Evolutionary conservation across 1,140 invertebrate species (phyloP), one percentile per base, ranked within the genome.

Genomic region (Drosophila prosaltans): DNA sequence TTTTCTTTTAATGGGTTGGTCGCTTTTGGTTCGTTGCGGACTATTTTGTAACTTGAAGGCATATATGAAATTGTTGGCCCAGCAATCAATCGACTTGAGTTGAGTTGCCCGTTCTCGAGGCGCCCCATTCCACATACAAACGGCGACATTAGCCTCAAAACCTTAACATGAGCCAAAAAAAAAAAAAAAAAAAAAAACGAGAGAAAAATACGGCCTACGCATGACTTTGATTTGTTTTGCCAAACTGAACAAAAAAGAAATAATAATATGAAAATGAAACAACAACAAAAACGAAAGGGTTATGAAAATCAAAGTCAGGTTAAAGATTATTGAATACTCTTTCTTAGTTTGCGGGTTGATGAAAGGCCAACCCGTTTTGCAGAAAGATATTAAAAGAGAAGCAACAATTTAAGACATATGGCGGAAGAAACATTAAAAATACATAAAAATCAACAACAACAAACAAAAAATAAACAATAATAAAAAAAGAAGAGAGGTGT

Each of bases 91-190:
- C 45, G 45, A 51, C 2, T 51, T 51, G 45, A 51, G 21, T 51
- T 51, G 45, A 26, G 45, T 51, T 48, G 48, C 32, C 24, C 32
- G 40, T 43, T 41, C 59, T 41, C 26, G 59, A 24, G n/a, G 28
- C 45, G 26, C 26, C 39, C 51, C 55, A 51, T 39, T 36, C 11
- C 48, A 74, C 81, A 84, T 84, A 80, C 81, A 81, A 84, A 81
- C 74, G 65, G 80, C 81, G 74, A 84, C 78, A 85, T 85, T 85
- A 85, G 71, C 81, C 81, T 78, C 78, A 69, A 84, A 84, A 81
- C 70, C 67, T 78, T 66, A 81, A 77, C 71, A 77, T 74, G 69
- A 74, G 70, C 71, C 65, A 69, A 74, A 67, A 65, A 65, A 8
- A 62, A 66, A 30, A 55, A 60, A 10, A 85, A 67, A 65, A 8